Evolutionary conservation across 2,888 invertebrate genomes (phyloP), one percentile per base, ranked within the genome.

Genomic region (Atethmia centrago): DNA sequence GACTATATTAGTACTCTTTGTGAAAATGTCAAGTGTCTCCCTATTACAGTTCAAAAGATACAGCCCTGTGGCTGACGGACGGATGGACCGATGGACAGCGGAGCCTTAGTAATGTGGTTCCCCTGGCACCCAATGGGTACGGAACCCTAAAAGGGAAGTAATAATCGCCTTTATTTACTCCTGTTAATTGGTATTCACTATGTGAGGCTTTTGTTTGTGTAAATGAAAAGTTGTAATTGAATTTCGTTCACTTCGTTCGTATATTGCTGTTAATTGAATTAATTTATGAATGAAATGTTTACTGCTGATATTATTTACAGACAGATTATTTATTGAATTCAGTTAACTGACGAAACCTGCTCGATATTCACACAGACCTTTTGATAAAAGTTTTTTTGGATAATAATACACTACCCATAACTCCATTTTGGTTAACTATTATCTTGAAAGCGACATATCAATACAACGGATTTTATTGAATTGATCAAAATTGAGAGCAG

Each of bases 241-340:
- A 49, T 25, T 70, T 66, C 10, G 47, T 53, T 56, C 28, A 28
- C 14, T 42, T 62, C 58, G 19, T 75, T 21, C 12, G 7, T 65
- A 7, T 4, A 47, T 28, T 62, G 42, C 0, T 70, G 12, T n/a
- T 40, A 40, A 59, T 55, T 42, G 28, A 67, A 53, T 61, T 47
- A 0, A 47, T 40, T 40, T 59, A 16, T 10, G 36, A 10, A 55
- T 55, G 3, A 2, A 28, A 55, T 74, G 19, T 31, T 12, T 31
- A n/a, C 53, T n/a, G n/a, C 16, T 45, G 31, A 25, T 31, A 16
- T 51, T 42, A 31, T 70, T 67, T 45, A 9, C 31, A 45, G 42
- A 16, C 5, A 45, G 12, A 19, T n/a, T 53, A 51, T 53, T 66
- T 28, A 53, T n/a, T 66, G 8, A 3, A 16, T 21, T 42, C 21